Conservation (phyloP, 2,113 vertebrate species). For the Tachycineta bicolor region DNA sequence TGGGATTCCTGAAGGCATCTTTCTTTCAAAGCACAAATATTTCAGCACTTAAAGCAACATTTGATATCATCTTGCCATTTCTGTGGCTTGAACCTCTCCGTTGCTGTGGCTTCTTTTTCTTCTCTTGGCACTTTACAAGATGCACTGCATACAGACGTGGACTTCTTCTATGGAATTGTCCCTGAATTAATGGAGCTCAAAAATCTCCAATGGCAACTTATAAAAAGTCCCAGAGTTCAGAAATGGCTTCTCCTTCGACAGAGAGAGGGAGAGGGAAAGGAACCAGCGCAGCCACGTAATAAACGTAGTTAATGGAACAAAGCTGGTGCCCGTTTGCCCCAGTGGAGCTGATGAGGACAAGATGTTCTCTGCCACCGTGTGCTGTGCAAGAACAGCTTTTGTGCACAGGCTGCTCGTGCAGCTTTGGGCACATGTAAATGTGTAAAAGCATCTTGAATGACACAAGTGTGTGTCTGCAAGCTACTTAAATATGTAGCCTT, state of each 20-base stretch:
- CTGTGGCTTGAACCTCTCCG: neutral
- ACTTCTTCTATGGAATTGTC: neutral
- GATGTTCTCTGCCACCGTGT: neutral
- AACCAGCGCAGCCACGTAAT: fast-evolving
- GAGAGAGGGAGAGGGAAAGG: neutral
- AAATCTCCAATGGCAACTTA: neutral
- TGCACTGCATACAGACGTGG: neutral
- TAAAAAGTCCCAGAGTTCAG: neutral
- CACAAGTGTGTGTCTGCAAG: neutral
- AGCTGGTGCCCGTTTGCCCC: neutral
- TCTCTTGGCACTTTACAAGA: neutral
- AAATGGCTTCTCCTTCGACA: neutral
- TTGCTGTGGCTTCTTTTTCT: neutral
- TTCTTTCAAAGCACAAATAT: conserved; percentile 60
- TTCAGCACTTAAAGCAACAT: conserved; percentile 49
- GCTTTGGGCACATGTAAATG: neutral
- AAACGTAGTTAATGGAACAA: neutral
- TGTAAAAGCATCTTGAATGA: neutral
- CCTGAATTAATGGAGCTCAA: neutral
- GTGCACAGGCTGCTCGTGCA: neutral
- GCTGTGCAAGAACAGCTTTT: neutral
- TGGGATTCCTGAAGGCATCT: conserved; percentile 55
- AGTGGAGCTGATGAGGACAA: fast-evolving
- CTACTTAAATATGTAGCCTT: neutral
- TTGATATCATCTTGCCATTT: conserved; percentile 4